Percentiles rank a stretch among this genome's conserved stretches.
Conservation (phyloP, 2,113 vertebrate species). For the Pimephales promelas region DNA sequence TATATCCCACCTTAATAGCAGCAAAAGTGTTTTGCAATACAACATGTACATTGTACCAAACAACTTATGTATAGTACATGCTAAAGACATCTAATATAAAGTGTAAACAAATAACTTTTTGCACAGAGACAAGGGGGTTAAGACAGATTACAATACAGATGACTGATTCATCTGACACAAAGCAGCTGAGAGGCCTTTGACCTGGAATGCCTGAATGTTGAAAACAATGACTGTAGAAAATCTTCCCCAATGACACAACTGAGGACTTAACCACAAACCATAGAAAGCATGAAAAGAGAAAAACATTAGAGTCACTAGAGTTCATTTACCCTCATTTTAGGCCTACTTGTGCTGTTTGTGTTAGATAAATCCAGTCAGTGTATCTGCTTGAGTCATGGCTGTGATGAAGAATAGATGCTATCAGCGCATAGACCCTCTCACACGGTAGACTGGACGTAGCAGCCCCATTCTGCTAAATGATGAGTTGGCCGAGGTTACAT, state of each 20-base stretch:
- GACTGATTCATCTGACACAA: slow-evolving; percentile 36
- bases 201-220: slow-evolving; percentile 39
- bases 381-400: slow-evolving; percentile 1
- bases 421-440: background rate
- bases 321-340: slow-evolving; percentile 23
- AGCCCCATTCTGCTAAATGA: slow-evolving; percentile 7
- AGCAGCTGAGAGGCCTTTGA: slow-evolving; percentile 52
- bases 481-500: slow-evolving; percentile 43
- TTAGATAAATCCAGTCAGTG: background rate
- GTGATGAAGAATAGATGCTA: slow-evolving; percentile 4
- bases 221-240: slow-evolving; percentile 49
- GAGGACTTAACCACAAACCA: slow-evolving; percentile 39
- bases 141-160: slow-evolving; percentile 38
- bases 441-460: background rate
- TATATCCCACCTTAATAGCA: no score
- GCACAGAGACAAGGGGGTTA: background rate
- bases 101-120: background rate
- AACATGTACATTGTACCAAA: no score
- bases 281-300: slow-evolving; percentile 21
- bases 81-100: no score
- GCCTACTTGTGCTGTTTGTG: background rate
- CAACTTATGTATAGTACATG: no score
- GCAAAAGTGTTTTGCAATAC: no score
- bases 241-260: slow-evolving; percentile 29
- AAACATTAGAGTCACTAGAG: slow-evolving; percentile 41